Evolutionary conservation across 2,797 vertebrate species (phyloP).

Genomic region (Sylvilagus floridanus): DNA sequence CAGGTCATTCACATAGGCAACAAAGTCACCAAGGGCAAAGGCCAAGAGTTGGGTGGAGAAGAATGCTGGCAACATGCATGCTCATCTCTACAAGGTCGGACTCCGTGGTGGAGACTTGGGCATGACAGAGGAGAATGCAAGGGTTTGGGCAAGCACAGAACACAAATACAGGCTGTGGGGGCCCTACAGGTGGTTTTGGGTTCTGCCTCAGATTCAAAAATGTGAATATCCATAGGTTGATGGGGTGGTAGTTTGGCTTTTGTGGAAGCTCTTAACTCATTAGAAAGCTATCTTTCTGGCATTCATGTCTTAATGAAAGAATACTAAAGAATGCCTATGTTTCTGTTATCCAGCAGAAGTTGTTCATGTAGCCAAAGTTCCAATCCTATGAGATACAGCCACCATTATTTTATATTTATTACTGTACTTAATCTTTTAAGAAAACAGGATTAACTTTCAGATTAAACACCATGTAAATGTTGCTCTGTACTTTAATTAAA

Average conservation of each 20-base stretch:
- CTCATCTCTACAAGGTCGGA: neutral
- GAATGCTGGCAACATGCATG: neutral
- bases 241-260: neutral
- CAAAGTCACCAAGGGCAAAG: neutral
- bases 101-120: neutral
- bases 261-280: neutral
- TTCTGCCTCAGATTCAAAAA: constrained; percentile 27
- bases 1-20: neutral
- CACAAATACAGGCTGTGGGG: neutral
- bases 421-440: constrained; percentile 82
- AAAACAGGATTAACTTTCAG: constrained; percentile 82
- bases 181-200: neutral
- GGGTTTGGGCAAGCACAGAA: neutral
- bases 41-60: neutral
- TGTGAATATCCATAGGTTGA: neutral
- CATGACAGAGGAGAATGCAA: neutral
- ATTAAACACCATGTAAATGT: constrained; percentile 78
- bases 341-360: constrained; percentile 57
- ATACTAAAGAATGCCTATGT: constrained; percentile 31
- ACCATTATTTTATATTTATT: constrained; percentile 82
- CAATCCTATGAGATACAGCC: constrained; percentile 69
- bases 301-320: constrained; percentile 39
- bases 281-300: constrained; percentile 40
- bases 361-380: constrained; percentile 55
- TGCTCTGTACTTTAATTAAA: constrained; percentile 78